phyloP scores from a whole-genome alignment of 2,797 vertebrate genomes.

The Paramormyrops hopkinsi region DNA sequence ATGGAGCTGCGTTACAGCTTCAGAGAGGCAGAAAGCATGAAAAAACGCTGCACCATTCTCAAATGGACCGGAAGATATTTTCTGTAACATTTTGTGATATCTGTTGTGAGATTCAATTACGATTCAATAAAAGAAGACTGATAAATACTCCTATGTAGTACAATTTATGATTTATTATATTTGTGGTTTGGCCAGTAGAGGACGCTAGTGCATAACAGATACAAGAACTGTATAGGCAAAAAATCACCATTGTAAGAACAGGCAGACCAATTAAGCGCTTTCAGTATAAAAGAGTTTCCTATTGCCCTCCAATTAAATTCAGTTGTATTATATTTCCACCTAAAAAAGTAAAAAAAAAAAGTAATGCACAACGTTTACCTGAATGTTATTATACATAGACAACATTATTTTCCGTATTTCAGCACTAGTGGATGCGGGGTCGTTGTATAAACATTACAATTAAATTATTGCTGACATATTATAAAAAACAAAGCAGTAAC shows the following conservation, averaged over 20 bases:
- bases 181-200: not conserved
- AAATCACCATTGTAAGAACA: not conserved
- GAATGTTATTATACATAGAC: not conserved
- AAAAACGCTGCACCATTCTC: not conserved
- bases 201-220: not conserved
- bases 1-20: constrained; percentile 1
- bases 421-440: not conserved
- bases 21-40: not conserved
- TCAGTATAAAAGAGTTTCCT: not conserved
- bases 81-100: not conserved
- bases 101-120: not conserved
- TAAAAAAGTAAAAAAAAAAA: not conserved
- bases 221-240: not conserved
- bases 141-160: not conserved
- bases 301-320: not conserved
- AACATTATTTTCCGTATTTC: not conserved
- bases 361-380: not conserved
- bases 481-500: not conserved
- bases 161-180: not conserved
- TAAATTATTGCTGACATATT: not conserved
- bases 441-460: not conserved
- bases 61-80: not conserved
- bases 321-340: not conserved
- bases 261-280: not conserved
- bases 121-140: not conserved